Percentiles rank a stretch among this genome's conserved stretches.
These are phyloP conservation scores for Hemiprocne comata DNA, from an alignment of 2,113 vertebrate species.

Conservation along the genomic window DNA sequence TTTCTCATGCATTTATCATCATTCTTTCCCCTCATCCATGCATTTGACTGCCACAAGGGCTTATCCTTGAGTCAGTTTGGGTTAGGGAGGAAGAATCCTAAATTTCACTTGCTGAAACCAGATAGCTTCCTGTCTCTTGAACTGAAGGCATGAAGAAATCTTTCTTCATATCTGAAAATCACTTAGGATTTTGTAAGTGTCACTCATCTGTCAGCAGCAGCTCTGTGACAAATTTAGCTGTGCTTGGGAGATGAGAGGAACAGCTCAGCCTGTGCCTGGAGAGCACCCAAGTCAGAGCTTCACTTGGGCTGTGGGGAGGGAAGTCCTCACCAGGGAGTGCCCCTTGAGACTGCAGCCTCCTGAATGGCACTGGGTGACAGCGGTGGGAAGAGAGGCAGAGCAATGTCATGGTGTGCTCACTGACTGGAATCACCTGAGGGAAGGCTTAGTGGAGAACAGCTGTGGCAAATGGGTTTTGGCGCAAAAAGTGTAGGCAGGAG, in stretches of 20 bases:
- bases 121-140: neutral
- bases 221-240: neutral
- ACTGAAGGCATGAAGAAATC: neutral
- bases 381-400: neutral
- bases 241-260: neutral
- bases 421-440: neutral
- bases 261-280: neutral
- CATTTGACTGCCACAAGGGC: neutral
- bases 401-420: rapidly evolving
- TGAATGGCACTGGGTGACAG: rapidly evolving
- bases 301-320: rapidly evolving
- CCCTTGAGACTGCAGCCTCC: neutral
- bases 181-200: neutral
- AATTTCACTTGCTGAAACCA: neutral
- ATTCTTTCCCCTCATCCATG: neutral
- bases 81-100: neutral
- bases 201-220: slow-evolving; percentile 31
- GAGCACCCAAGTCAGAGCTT: neutral
- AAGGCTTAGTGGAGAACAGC: neutral
- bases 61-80: neutral
- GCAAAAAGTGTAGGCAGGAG: neutral
- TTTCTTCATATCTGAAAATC: neutral
- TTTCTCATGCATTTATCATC: neutral
- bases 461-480: neutral
- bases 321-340: neutral